Evolutionary conservation across 2,113 vertebrate species (phyloP), one percentile per base, ranked within the genome.

Genomic region (Aspidoscelis tigris): DNA sequence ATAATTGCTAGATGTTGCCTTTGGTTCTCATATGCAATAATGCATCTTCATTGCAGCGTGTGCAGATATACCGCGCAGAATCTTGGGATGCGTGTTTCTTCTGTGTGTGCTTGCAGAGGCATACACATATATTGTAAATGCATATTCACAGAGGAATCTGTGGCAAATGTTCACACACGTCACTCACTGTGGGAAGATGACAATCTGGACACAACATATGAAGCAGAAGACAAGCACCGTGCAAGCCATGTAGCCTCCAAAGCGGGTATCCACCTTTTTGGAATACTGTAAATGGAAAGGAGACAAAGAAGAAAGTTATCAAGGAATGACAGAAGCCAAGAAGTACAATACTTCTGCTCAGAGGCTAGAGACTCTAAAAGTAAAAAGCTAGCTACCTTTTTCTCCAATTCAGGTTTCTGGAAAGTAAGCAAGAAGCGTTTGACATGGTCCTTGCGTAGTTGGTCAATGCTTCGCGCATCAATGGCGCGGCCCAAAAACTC

Each of bases 371-470:
- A 43, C 44, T 26, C 2, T 65, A 66, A 10, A 7, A 76, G 71
- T 3, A 0, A 41, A 61, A 8, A 14, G 43, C 14, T 16, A 24
- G 20, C 24, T 80, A 98, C 98, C 98, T 99, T 99, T 93, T 97
- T 99, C 95, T 99, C 98, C 83, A 99, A 94, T 73, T 97, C 97
- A 0, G 97, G 96, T 0, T 97, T 99, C 95, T 99, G 98, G 91
- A 99, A 99, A 84, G 98, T 99, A 90, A 99, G 98, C 58, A 99
- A 96, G 89, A 99, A 98, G 90, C 97, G 98, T 90, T 97, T 98
- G 73, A 99, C 98, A 0, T 99, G 98, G 92, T 99, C 98, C 94
- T 99, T 99, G 78, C 98, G 97, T 47, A 99, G 96, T 91, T 98
- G 98, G 92, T 99, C 98, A 0, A 99, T 99, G 93, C 98, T 99